Evolutionary conservation across 2,888 invertebrate species (phyloP).

Genomic region (Apamea anceps): DNA sequence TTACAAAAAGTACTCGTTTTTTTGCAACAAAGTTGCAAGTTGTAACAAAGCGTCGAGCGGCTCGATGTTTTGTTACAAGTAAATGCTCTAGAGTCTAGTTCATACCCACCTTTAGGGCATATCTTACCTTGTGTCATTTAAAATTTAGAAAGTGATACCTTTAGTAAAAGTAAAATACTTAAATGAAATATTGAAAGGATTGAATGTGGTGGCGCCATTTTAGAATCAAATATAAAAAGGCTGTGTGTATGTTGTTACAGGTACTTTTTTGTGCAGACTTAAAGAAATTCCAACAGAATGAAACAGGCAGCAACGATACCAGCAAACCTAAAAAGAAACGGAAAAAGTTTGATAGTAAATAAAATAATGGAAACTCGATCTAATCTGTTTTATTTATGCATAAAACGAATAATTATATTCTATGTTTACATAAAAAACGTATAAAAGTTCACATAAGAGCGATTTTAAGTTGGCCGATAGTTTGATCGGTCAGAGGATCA

Average conservation of each 20-base stretch:
- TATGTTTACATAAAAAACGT: constrained; percentile 69
- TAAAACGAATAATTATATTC: constrained; percentile 35
- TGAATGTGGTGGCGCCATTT: neutral
- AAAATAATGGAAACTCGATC: constrained; percentile 27
- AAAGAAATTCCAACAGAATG: constrained; percentile 91
- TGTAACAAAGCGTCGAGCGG: too few species aligned
- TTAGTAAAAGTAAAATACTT: neutral
- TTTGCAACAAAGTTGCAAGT: neutral
- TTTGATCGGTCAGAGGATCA: too few species aligned
- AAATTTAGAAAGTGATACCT: neutral
- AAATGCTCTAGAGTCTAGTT: neutral
- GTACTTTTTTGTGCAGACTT: constrained; percentile 95
- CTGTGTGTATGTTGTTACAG: constrained; percentile 83
- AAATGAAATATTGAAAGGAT: neutral
- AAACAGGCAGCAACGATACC: constrained; percentile 61
- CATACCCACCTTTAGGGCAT: neutral
- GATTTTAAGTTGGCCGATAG: too few species aligned
- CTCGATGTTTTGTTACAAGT: neutral
- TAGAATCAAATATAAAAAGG: neutral
- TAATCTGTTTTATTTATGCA: constrained; percentile 51
- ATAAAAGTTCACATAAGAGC: constrained; percentile 64
- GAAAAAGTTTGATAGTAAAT: constrained; percentile 63
- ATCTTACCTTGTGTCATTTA: neutral
- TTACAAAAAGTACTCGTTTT: neutral
- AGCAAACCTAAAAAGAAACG: constrained; percentile 80